These are phyloP conservation scores for Molossus molossus DNA, from an alignment of 2,797 vertebrate species.

Conservation along the genomic window DNA sequence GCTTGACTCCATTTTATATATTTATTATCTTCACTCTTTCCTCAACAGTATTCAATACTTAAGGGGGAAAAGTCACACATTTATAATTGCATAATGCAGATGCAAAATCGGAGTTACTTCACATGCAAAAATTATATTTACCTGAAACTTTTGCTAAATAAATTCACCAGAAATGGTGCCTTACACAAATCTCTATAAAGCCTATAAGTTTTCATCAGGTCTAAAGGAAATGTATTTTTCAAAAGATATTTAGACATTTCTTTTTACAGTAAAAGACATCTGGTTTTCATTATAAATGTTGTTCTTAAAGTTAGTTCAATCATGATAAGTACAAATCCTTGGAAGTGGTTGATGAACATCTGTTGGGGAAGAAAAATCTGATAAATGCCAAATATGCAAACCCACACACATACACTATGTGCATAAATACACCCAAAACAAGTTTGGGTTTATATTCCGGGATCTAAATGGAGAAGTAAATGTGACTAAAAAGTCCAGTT, in stretches of 20 bases:
- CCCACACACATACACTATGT: slow-evolving; percentile 15
- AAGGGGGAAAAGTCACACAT: not conserved
- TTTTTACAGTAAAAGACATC: slow-evolving; percentile 41
- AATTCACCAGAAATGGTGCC: not conserved
- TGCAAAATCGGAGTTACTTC: slow-evolving; percentile 5
- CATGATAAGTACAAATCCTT: slow-evolving; percentile 50
- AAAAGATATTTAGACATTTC: not conserved
- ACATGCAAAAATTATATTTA: not conserved
- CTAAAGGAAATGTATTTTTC: slow-evolving; percentile 18
- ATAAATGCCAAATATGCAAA: slow-evolving; percentile 50
- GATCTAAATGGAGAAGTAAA: slow-evolving; percentile 55
- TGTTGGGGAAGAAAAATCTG: slow-evolving; percentile 7
- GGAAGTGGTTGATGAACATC: slow-evolving; percentile 47
- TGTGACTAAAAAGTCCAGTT: not conserved
- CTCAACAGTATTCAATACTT: not conserved
- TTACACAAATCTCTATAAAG: not conserved
- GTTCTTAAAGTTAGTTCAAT: slow-evolving; percentile 61
- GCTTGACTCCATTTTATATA: not conserved
- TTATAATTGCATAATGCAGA: not conserved
- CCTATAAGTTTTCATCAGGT: not conserved
- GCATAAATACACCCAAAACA: not conserved
- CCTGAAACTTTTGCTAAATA: slow-evolving; percentile 26
- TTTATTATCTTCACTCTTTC: not conserved
- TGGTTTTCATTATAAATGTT: slow-evolving; percentile 39
- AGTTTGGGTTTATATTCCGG: slow-evolving; percentile 53